phyloP scores from a whole-genome alignment of 2,797 vertebrate species.

The Momotus momota region DNA sequence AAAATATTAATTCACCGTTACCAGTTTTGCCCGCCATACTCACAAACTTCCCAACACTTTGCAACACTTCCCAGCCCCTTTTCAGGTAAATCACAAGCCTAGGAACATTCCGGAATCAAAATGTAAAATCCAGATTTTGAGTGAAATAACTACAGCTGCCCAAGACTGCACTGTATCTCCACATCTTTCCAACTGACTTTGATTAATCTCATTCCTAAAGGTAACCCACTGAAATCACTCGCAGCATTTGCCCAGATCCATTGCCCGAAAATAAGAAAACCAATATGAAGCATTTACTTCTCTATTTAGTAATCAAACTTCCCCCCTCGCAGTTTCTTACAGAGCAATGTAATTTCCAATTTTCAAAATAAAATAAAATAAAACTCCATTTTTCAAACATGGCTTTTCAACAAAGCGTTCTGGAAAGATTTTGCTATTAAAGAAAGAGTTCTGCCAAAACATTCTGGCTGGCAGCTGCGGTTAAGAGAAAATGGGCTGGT shows the following conservation, averaged over 20 bases:
- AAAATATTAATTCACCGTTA: background rate
- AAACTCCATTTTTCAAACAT: background rate
- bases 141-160: background rate
- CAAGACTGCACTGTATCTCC: background rate
- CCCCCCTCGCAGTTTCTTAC: background rate
- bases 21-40: background rate
- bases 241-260: background rate
- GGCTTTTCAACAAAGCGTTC: background rate
- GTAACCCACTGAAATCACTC: background rate
- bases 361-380: background rate
- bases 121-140: background rate
- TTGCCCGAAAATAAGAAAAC: background rate
- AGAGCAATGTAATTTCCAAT: background rate
- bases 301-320: background rate
- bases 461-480: background rate
- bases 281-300: background rate
- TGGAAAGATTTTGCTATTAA: background rate
- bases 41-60: background rate
- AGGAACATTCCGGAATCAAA: background rate
- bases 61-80: background rate
- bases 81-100: background rate
- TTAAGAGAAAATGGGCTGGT: background rate
- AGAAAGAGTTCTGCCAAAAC: background rate
- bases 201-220: background rate
- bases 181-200: background rate